phyloP scores from a whole-genome alignment of 2,113 vertebrate genomes.

The Numenius arquata region DNA sequence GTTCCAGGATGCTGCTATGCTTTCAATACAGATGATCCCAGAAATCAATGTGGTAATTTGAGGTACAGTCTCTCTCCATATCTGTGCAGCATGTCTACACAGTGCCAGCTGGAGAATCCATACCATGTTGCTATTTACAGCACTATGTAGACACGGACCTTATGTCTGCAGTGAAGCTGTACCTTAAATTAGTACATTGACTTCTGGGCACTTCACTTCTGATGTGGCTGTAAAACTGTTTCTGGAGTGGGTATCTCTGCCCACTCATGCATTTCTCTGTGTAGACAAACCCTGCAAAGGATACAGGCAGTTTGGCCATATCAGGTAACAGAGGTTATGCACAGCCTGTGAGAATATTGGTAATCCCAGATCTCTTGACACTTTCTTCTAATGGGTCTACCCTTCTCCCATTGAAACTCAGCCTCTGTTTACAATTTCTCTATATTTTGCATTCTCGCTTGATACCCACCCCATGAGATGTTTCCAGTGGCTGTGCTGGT shows the following conservation, averaged over 20 bases:
- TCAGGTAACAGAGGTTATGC: not conserved
- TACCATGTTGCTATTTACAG: not conserved
- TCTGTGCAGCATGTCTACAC: not conserved
- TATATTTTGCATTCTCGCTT: not conserved
- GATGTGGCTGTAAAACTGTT: not conserved
- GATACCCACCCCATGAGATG: not conserved
- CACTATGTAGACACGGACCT: not conserved
- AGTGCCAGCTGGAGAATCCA: conserved; percentile 5
- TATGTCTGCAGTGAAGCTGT: not conserved
- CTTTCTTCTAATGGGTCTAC: not conserved
- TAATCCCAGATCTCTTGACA: not conserved
- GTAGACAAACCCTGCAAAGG: not conserved
- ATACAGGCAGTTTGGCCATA: not conserved
- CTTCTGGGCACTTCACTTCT: not conserved
- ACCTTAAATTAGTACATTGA: conserved; percentile 31
- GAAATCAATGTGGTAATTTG: not conserved
- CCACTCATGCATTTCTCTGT: not conserved
- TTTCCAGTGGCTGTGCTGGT: not conserved
- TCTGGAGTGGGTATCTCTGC: not conserved
- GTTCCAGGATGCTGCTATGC: not conserved
- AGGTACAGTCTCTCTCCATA: not conserved
- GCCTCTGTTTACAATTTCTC: not conserved
- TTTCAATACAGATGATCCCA: not conserved
- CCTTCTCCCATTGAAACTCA: not conserved
- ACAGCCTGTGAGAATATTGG: not conserved